Evolutionary conservation across 2,888 invertebrate species (phyloP), one percentile per base, ranked within the genome.

Genomic region (Parelbella ahira): DNA sequence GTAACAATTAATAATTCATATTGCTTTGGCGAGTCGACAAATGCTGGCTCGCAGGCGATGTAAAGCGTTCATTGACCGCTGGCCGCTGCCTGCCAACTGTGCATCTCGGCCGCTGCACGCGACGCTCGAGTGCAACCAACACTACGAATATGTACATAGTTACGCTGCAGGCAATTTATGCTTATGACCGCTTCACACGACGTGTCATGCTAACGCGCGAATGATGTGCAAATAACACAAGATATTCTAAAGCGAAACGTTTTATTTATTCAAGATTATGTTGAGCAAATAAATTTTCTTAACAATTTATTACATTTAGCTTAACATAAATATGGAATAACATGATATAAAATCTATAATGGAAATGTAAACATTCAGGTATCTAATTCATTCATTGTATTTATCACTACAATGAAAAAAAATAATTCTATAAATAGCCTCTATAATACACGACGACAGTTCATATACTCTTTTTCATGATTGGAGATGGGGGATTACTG

Each of bases 321-420:
- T 82, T 80, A 79, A 78, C 76, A 80, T 80, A 79, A 79, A 74
- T 72, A 77, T 75, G 78, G 78, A 82, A 82, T 82, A 87, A 84
- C 83, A 77, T 68, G 67, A 73, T 82, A 84, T 84, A 87, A 87
- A 87, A 84, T 82, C 80, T 84, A 82, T 66, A 73, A 74, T 82
- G 82, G 80, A 82, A 83, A 80, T 81, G 81, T 82, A 75, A 81
- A 78, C 68, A 62, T 68, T 80, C 76, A 81, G 79, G 81, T 81
- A 77, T 76, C 79, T 78, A 82, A 67, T 43, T 43, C 38, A 37
- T 55, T 53, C 64, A 72, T 68, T 60, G 65, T 65, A 61, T 49
- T 29, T 61, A 56, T 59, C 66, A 61, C 59, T 60, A 53, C 56
- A 62, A 68, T 63, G 67, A 64, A 58, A 66, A 58, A 49, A 65